Evolutionary conservation across 1,140 invertebrate species (phyloP), one percentile per base, ranked within the genome.

Genomic region (Trinorchestia longiramus): DNA sequence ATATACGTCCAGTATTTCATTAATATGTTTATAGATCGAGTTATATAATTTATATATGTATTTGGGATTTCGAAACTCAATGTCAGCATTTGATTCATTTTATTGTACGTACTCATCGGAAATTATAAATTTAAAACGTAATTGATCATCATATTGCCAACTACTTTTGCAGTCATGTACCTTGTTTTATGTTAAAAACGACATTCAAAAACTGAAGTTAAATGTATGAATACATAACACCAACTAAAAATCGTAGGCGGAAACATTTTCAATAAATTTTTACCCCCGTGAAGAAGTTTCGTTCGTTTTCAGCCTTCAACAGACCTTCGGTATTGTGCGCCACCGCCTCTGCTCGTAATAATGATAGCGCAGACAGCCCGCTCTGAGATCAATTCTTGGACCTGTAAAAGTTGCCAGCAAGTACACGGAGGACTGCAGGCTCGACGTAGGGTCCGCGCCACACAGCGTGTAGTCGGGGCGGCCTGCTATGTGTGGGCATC

Each of bases 401-500:
- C 62, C 62, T 77, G 62, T 77, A 77, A 77, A 77, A 77, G 62
- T 77, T 77, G 62, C 62, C 62, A 77, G 62, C 62, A 77, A 77
- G 62, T 77, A 77, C 62, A 77, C 62, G 62, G 62, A 77, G 62
- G 62, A 77, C 62, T 77, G 88, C 88, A 42, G 88, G 41, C 43
- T 41, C 41, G 88, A 90, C 43, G 92, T 45, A 45, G 92, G 92
- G 92, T 45, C 43, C 43, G 43, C 44, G 92, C 92, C 92, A 94
- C 92, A 94, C 92, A 94, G 43, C 44, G 44, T 15, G 92, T 43
- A 42, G 88, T 36, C 88, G 43, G 88, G 88, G 88, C 41, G 40
- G 44, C 41, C 92, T 42, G 92, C 92, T 45, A 15, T 94, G 92
- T 94, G 92, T 94, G 92, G 92, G 92, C 92, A 94, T 47, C 44